Evolutionary conservation across 1,140 invertebrate species (phyloP).

Genomic region (Pseudomyrmex cubaensis): DNA sequence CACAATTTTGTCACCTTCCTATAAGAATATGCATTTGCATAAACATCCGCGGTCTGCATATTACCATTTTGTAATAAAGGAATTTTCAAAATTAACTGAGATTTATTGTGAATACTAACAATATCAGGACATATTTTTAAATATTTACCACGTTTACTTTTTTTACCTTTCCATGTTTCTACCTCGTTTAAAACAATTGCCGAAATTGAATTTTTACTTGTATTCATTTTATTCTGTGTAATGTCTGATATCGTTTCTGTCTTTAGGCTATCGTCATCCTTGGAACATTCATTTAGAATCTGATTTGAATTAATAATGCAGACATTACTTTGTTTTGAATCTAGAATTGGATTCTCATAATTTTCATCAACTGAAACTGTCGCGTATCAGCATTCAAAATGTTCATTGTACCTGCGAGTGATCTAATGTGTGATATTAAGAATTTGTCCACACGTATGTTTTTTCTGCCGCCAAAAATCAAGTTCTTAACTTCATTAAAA

Average conservation of each 20-base stretch:
- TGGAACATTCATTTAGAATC: not conserved
- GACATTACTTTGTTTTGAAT: not conserved
- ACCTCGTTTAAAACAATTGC: not conserved
- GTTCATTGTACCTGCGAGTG: not conserved
- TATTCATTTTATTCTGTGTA: not conserved
- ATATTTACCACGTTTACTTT: slow-evolving; percentile 2
- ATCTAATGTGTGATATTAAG: not conserved
- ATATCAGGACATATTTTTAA: slow-evolving; percentile 16
- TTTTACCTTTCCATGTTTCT: slow-evolving; percentile 19
- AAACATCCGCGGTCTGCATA: not conserved
- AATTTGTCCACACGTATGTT: slow-evolving; percentile 3
- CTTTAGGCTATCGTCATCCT: not conserved
- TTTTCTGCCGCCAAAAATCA: not conserved
- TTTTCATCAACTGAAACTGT: not conserved
- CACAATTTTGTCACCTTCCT: too few species aligned
- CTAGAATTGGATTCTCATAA: not conserved
- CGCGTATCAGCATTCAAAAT: slow-evolving; percentile 3
- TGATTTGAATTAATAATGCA: not conserved
- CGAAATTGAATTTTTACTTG: too few species aligned
- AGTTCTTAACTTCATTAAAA: slow-evolving; percentile 4
- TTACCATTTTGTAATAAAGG: slow-evolving; percentile 6
- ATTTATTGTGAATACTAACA: slow-evolving; percentile 11
- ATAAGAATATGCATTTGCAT: not conserved
- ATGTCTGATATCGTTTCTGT: not conserved
- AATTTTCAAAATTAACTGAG: not conserved